Evolutionary conservation across 2,888 invertebrate species (phyloP).

Genomic region (Diaphora mendica): DNA sequence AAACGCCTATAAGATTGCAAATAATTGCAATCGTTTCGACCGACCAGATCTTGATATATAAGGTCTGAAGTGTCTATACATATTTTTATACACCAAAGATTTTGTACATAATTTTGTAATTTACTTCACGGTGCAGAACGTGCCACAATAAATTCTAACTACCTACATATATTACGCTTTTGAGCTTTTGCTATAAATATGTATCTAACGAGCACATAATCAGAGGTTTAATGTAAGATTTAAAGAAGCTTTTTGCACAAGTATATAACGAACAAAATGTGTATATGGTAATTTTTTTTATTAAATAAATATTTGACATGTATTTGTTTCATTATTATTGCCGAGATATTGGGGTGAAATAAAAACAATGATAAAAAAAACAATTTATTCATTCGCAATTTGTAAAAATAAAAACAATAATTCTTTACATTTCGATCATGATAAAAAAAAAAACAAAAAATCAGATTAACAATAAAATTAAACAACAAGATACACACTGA

Average conservation of each 20-base stretch:
- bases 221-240: conserved; percentile 63
- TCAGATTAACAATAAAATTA: neutral
- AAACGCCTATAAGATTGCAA: conserved; percentile 81
- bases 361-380: conserved; percentile 17
- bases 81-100: conserved; percentile 82
- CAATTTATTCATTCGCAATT: conserved; percentile 24
- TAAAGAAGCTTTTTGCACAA: conserved; percentile 82
- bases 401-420: neutral
- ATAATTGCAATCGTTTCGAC: conserved; percentile 83
- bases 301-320: conserved; percentile 72
- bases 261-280: conserved; percentile 69
- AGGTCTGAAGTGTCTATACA: conserved; percentile 84
- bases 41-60: conserved; percentile 81
- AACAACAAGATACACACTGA: neutral
- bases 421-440: conserved; percentile 1
- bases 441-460: conserved; percentile 3
- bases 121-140: conserved; percentile 67
- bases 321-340: conserved; percentile 55
- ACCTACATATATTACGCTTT: conserved; percentile 67
- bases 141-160: conserved; percentile 73
- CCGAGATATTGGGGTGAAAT: conserved; percentile 17
- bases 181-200: conserved; percentile 79
- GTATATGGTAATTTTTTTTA: conserved; percentile 77
- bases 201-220: conserved; percentile 69
- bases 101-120: conserved; percentile 81